Base-by-base conservation (phyloP, 53 echinoderm and acorn worm genomes). In the Apostichopus leukothele region DNA sequence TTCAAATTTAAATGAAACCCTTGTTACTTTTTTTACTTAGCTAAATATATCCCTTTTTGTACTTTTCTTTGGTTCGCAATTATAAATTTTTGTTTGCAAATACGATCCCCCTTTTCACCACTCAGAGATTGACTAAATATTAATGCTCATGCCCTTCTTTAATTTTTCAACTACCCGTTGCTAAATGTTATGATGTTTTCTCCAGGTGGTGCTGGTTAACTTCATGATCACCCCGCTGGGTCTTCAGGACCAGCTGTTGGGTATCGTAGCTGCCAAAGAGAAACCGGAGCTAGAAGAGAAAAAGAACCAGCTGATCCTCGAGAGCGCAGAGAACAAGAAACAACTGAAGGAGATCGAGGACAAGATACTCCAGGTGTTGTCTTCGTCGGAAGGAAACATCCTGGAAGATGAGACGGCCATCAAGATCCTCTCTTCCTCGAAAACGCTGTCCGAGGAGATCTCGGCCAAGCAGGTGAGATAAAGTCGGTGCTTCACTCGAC, bases 161-260 rank as follows among this genome's bases (percentile, higher is more conserved):
- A 39, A 25, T 25, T 1, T 25, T 25, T 25, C 25, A 39, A 16
- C 8, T 16, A 63, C 63, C 11, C 14, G 4, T 63, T 13, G 8
- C 11, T 7, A 4, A 63, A 16, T 63, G 63, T 63, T 74, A 51
- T 52, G 9, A 12, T 26, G 5, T 7, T 76, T n/a, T 51, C 78
- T 10, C 12, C 77, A 97, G 97, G 97, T 97, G 77, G 94, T 91
- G 5, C 67, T 99, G 88, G 93, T 99, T 51, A 99, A 99, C 92
- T 99, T 99, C 93, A 99, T 99, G 99, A 99, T 99, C 96, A 99
- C 99, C 7, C 99, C 99, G 12, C 92, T 96, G 53, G 99, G 99
- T 91, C 96, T 99, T 1, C 95, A 99, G 91, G 99, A 99, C 83
- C 99, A 99, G 88, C 92, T 99, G 26, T 94, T 99, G 4, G 96